Base-by-base conservation (phyloP, 2,888 invertebrate genomes). In the Ecliptopera silaceata region DNA sequence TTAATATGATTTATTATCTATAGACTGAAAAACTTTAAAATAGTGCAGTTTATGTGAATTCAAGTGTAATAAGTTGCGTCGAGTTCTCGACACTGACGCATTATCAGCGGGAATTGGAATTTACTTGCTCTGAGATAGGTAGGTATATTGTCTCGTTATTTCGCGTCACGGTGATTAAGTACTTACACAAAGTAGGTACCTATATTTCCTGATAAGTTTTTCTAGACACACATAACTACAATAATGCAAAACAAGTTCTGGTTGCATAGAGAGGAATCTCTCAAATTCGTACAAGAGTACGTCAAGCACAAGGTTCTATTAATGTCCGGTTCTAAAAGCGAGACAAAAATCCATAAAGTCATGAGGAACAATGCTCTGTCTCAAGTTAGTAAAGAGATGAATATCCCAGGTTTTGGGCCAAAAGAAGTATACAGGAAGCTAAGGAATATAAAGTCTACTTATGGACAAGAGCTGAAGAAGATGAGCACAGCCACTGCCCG, bases 361-460 rank as follows among this genome's bases (percentile, higher is more conserved):
- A 6, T 31, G 3, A 31, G 39, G 15, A 39, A 53, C 3, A 4
- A 13, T 0, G 41, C 45, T 1, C 34, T 53, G 1, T 1, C 22
- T 13, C 2, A 18, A 4, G 1, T 53, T 2, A 32, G 45, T 32
- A 13, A 12, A 2, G 22, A n/a, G 2, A 34, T 53, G 45, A 41
- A 46, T 5, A 41, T 53, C 11, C 41, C 46, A 4, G 46, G 32
- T 4, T 53, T 53, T 41, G 53, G 53, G 8, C 53, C 53, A 2
- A 41, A 10, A 2, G 53, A 46, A 46, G 53, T 22, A 1, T 53
- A 53, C 15, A 4, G 13, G 0, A 53, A 46, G 15, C 8, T 53
- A 4, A 46, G 46, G 26, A 53, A 46, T 13, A n/a, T 53, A 3
- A 53, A 22, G 26, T 46, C 53, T 8, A 46, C 53, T 10, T 53